Evolutionary conservation across 2,888 invertebrate species (phyloP).

Genomic region (Sphinx pinastri): DNA sequence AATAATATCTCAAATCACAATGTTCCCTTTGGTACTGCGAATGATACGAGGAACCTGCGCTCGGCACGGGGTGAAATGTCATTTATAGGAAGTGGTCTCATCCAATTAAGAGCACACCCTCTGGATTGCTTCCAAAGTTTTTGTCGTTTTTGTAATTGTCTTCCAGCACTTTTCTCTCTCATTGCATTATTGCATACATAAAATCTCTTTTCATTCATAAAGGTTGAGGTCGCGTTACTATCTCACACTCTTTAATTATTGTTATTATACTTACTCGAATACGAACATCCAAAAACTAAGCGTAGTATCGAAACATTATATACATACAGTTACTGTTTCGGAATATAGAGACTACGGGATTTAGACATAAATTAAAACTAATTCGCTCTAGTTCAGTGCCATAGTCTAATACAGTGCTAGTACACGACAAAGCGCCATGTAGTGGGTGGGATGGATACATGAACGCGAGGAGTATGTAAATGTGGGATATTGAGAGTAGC

Average conservation of each 20-base stretch:
- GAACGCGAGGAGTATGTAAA: constrained; percentile 70
- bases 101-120: constrained; percentile 79
- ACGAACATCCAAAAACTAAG: background rate
- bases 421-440: constrained; percentile 56
- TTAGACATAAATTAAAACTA: constrained; percentile 17
- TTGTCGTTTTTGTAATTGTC: constrained; percentile 79
- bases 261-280: background rate
- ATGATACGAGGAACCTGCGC: constrained; percentile 39
- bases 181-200: constrained; percentile 46
- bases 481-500: constrained; percentile 73
- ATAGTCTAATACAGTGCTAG: constrained; percentile 34
- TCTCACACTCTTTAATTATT: background rate
- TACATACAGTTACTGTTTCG: constrained; percentile 1
- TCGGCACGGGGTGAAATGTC: constrained; percentile 55
- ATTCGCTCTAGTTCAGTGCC: constrained; percentile 13
- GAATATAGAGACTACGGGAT: background rate
- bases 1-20: too few species aligned
- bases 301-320: too few species aligned
- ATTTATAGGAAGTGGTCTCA: constrained; percentile 80
- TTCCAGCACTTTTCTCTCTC: constrained; percentile 62
- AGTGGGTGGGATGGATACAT: constrained; percentile 51
- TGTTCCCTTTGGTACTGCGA: constrained; percentile 25
- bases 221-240: background rate
- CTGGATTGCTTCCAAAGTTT: constrained; percentile 78
- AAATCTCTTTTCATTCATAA: constrained; percentile 37